Conservation (phyloP, 2,797 vertebrate species). For the Spinibarbus caldwelli region DNA sequence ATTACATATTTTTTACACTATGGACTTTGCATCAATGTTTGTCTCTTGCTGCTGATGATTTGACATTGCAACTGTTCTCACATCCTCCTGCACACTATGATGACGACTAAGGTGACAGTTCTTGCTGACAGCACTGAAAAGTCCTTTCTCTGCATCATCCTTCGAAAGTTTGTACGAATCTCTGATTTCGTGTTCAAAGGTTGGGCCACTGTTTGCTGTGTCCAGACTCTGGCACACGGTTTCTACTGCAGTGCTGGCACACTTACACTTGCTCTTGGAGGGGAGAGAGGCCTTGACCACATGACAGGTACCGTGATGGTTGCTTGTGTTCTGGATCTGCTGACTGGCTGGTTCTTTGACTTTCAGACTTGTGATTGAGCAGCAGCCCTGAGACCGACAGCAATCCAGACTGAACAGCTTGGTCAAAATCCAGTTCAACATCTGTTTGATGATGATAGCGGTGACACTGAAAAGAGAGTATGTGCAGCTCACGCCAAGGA, state of each 20-base stretch:
- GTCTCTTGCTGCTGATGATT: conserved; percentile 46
- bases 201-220: not conserved
- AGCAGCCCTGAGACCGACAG: conserved; percentile 13
- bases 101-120: not conserved
- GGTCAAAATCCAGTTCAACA: conserved; percentile 66
- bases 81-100: not conserved
- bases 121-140: not conserved
- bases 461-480: conserved; percentile 72
- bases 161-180: not conserved
- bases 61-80: conserved; percentile 49
- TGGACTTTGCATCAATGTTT: conserved; percentile 34
- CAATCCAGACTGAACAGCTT: conserved; percentile 31
- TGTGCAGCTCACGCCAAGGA: conserved; percentile 72
- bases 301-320: conserved; percentile 16
- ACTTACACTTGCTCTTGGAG: conserved; percentile 45
- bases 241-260: conserved; percentile 58
- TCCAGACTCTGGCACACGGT: conserved; percentile 56
- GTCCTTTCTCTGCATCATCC: too few species aligned
- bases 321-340: conserved; percentile 36
- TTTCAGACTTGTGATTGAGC: not conserved
- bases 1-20: not conserved
- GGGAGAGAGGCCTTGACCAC: conserved; percentile 29
- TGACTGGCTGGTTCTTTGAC: conserved; percentile 40
- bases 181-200: not conserved
- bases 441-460: conserved; percentile 70